Base-by-base conservation (phyloP, 2,113 vertebrate genomes). In the Xenopus tropicalis region DNA sequence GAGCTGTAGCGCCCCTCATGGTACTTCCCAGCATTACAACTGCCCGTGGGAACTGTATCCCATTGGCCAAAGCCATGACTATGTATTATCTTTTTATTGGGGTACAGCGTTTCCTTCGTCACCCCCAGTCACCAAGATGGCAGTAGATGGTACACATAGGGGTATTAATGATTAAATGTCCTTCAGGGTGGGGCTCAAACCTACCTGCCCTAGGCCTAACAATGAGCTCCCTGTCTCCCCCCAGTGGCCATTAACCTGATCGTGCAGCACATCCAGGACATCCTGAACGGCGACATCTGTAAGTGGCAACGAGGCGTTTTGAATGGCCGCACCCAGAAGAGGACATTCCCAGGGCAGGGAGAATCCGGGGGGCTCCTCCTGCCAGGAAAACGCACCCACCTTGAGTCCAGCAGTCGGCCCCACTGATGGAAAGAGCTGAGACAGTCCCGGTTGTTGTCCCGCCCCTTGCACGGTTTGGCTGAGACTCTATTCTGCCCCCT, bases 211-310 rank as follows among this genome's bases (percentile, higher is more conserved):
- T 37, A 9, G 29, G 29, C 46, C 13, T 14, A 48, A 48, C 16
- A 48, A 1, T 48, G 46, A 48, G 46, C 46, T 48, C 11, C 1
- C 46, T 3, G 8, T 17, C 25, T 1, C 65, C 58, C 44, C 42
- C 2, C 85, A 99, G 97, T 98, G 57, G 97, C 97, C 48, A 99
- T 99, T 80, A 99, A 98, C 88, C 91, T 98, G 64, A 99, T 99
- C 0, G 97, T 99, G 62, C 97, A 99, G 86, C 96, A 99, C 88
- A 99, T 99, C 56, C 97, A 98, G 63, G 97, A 99, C 86, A 98
- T 98, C 69, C 90, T 98, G 0, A 98, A 86, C 0, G 96, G 96
- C 0, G 96, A 97, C 82, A 88, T 98, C 85, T 97, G 96, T 85
- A 98, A 93, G 75, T 96, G 96, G 93, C 95, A 98, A 77, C 91